Conservation (phyloP, 2,888 invertebrate species). For the Ypsolopha scabrella region DNA sequence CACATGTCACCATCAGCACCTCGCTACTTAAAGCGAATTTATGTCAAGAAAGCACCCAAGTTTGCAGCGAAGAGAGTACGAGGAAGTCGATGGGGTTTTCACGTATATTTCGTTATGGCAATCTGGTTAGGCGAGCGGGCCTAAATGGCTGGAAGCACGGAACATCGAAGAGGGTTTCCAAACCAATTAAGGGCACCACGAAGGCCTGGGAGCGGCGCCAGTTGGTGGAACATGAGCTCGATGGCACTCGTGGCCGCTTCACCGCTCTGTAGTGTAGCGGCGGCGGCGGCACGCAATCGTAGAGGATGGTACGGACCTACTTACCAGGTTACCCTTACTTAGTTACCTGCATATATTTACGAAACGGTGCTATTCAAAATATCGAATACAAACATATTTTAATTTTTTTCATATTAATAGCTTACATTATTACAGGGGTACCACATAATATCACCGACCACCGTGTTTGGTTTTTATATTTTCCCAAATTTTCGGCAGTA, state of each 20-base stretch:
- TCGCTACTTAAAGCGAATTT: conserved; percentile 41
- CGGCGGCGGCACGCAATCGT: conserved; percentile 1
- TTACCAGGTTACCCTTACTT: not conserved
- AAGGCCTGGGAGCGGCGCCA: conserved; percentile 59
- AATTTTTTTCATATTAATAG: no score
- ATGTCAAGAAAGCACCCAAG: conserved; percentile 27
- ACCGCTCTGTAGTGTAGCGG: conserved; percentile 17
- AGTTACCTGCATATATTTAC: no score
- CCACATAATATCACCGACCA: no score
- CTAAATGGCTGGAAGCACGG: conserved; percentile 59
- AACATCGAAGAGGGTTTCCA: conserved; percentile 63
- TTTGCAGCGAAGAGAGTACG: conserved; percentile 20
- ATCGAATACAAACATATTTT: no score
- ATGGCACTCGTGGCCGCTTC: conserved; percentile 56
- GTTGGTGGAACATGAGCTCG: conserved; percentile 61
- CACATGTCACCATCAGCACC: conserved; percentile 37
- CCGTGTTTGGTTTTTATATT: no score
- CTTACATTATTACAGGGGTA: no score
- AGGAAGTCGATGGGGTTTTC: conserved; percentile 48
- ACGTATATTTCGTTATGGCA: conserved; percentile 59
- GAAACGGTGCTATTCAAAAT: no score
- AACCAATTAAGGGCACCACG: conserved; percentile 67
- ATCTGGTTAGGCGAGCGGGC: conserved; percentile 62
- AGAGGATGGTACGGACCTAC: not conserved
- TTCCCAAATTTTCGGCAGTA: no score